Conservation (phyloP, 23 tunicate genomes). For the Pegea sp. region DNA sequence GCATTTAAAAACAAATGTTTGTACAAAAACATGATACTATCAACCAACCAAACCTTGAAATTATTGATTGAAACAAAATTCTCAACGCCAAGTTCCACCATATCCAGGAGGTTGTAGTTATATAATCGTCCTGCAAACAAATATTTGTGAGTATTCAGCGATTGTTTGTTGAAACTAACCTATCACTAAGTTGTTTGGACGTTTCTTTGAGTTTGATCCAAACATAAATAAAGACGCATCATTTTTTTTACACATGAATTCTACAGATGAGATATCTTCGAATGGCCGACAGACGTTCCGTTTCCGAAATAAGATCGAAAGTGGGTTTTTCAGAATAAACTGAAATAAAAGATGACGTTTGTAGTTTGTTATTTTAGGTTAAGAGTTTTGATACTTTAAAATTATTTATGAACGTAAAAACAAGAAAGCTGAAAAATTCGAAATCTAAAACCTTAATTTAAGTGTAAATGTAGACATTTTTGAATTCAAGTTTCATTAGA, state of each 20-base stretch:
- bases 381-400: too few relatives aligned
- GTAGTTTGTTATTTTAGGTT: too few relatives aligned
- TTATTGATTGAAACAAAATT: conserved; percentile 17
- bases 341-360: too few relatives aligned
- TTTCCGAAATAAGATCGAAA: conserved; percentile 51
- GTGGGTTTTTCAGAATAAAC: conserved; percentile 50
- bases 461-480: background rate
- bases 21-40: background rate
- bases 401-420: too few relatives aligned
- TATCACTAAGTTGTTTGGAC: conserved; percentile 84
- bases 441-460: background rate
- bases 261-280: conserved; percentile 65
- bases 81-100: conserved; percentile 87
- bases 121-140: conserved; percentile 40
- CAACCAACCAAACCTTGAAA: conserved; percentile 4
- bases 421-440: too few relatives aligned
- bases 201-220: conserved; percentile 90
- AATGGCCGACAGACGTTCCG: conserved; percentile 70
- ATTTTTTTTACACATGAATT: conserved; percentile 74
- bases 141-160: too few relatives aligned
- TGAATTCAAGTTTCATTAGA: background rate
- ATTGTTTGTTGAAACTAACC: conserved; percentile 18
- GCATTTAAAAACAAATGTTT: background rate
- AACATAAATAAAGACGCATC: conserved; percentile 76
- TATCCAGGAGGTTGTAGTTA: conserved; percentile 63